These are phyloP conservation scores for Rotaria socialis DNA, from an alignment of 2,888 invertebrate genomes.

Conservation along the genomic window DNA sequence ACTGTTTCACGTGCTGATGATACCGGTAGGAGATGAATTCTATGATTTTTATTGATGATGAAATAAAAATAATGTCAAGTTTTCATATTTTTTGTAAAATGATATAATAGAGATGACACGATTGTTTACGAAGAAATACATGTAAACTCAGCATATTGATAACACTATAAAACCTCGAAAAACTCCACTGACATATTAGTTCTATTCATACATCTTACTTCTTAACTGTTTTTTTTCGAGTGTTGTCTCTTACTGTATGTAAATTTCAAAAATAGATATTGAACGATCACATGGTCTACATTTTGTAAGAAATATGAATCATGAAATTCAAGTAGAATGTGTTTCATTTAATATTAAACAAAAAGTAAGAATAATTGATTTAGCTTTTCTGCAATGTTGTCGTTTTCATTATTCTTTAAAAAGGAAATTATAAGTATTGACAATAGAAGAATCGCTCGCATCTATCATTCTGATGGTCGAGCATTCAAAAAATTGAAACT, in stretches of 20 bases:
- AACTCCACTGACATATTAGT: no score
- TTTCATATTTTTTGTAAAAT: no score
- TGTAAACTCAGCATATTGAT: no score
- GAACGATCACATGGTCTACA: slow-evolving; percentile 34
- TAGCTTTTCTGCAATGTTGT: neutral
- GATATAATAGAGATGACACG: no score
- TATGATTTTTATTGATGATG: neutral
- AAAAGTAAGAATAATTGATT: neutral
- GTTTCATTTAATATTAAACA: neutral
- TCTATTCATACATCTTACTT: no score
- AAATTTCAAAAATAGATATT: neutral
- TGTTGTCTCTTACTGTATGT: no score
- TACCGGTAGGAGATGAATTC: neutral
- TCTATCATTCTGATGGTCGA: slow-evolving; percentile 18
- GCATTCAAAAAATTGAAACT: neutral
- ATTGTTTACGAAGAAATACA: no score
- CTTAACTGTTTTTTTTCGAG: no score
- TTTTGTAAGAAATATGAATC: slow-evolving; percentile 24
- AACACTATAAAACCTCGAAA: no score
- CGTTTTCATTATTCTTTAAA: neutral
- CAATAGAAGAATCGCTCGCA: neutral
- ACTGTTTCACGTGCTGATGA: slow-evolving; percentile 19
- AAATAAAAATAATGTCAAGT: no score
- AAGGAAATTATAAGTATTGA: slow-evolving; percentile 26
- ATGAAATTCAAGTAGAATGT: slow-evolving; percentile 12